These are phyloP conservation scores for Taphrorychus bicolor DNA, from an alignment of 2,888 invertebrate species.

Conservation along the genomic window DNA sequence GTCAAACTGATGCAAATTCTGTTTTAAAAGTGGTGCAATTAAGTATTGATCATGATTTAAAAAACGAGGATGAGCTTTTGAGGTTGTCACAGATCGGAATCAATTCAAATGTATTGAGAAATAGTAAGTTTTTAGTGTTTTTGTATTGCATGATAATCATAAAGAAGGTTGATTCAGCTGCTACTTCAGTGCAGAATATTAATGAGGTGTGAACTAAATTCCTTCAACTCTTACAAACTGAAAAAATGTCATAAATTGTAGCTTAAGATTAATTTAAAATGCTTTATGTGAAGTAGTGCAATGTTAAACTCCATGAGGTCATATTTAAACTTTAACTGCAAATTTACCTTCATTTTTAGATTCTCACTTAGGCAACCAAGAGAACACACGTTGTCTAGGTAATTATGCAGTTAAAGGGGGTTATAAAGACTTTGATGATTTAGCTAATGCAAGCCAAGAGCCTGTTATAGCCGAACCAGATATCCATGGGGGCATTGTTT, in stretches of 20 bases:
- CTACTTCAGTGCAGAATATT: too few species aligned
- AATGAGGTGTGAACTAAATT: too few species aligned
- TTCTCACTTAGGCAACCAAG: slow-evolving; percentile 77
- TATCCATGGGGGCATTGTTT: slow-evolving; percentile 78
- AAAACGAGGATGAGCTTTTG: slow-evolving; percentile 84
- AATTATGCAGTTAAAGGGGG: slow-evolving; percentile 88
- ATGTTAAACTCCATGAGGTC: too few species aligned
- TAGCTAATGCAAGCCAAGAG: slow-evolving; percentile 73
- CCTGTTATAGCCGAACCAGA: slow-evolving; percentile 87
- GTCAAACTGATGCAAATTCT: slow-evolving; percentile 78
- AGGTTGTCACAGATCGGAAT: slow-evolving; percentile 79
- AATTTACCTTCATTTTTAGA: slow-evolving; percentile 59
- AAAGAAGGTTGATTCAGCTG: too few species aligned
- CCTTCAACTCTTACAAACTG: too few species aligned
- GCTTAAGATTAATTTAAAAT: too few species aligned
- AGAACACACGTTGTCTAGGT: slow-evolving; percentile 85
- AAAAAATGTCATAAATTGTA: too few species aligned
- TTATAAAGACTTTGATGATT: slow-evolving; percentile 81
- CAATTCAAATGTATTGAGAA: slow-evolving; percentile 72
- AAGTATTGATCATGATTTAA: slow-evolving; percentile 83
- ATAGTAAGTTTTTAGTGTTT: slow-evolving; percentile 60
- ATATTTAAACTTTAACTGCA: not conserved
- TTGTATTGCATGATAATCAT: not conserved
- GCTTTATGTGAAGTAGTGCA: too few species aligned
- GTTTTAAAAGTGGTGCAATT: slow-evolving; percentile 81